phyloP scores from a whole-genome alignment of 2,113 vertebrate species.

The Craseonycteris thonglongyai region DNA sequence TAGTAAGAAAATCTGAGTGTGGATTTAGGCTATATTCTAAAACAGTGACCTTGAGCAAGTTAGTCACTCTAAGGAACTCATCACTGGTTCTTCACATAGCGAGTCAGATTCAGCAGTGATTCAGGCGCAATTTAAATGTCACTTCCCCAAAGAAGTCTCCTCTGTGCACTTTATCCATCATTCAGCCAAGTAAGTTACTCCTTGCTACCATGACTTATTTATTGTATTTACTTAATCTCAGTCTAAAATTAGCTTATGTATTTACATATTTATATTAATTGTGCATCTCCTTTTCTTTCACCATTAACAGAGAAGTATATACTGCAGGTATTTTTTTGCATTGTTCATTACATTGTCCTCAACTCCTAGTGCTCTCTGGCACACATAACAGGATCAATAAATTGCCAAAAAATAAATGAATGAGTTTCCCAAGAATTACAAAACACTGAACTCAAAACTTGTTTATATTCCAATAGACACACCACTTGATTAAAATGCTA shows the following conservation, averaged over 20 bases:
- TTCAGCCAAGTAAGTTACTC: neutral
- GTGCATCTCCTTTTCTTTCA: neutral
- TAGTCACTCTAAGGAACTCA: neutral
- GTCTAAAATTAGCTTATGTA: neutral
- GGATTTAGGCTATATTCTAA: neutral
- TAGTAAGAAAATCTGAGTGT: neutral
- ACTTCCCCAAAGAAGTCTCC: neutral
- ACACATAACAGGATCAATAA: neutral
- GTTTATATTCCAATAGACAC: neutral
- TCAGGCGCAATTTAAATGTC: neutral
- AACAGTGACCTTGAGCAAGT: neutral
- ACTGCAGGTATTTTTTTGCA: neutral
- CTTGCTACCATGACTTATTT: neutral
- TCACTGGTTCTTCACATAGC: neutral
- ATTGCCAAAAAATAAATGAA: neutral
- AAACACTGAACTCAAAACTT: neutral
- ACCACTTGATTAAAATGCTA: neutral
- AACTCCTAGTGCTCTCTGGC: neutral
- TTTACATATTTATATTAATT: neutral
- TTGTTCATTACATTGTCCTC: neutral
- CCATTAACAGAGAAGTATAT: neutral
- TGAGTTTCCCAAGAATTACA: neutral
- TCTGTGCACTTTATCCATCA: neutral
- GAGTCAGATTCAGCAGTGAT: neutral
- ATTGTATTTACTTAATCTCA: neutral